Evolutionary conservation across 2,113 vertebrate genomes (phyloP).

Genomic region (Albula glossodonta): DNA sequence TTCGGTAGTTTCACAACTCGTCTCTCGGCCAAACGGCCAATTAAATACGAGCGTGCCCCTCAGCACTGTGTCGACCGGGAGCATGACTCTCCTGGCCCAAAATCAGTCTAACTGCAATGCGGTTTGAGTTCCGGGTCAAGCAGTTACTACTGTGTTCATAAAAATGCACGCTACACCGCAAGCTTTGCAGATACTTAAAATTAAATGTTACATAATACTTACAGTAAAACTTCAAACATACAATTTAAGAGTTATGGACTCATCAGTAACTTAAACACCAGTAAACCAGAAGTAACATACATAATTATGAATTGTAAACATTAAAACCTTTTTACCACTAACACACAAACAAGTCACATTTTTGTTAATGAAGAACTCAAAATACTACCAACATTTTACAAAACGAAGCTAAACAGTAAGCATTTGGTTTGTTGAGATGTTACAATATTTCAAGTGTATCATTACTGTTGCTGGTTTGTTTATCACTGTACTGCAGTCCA

Average conservation of each 20-base stretch:
- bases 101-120: not conserved
- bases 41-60: conserved; percentile 68
- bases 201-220: too few relatives aligned
- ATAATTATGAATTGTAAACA: too few relatives aligned
- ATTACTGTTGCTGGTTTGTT: not conserved
- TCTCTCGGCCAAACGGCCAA: conserved; percentile 60
- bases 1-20: conserved; percentile 72
- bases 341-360: too few relatives aligned
- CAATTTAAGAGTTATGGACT: not conserved
- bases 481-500: too few relatives aligned
- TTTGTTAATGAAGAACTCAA: too few relatives aligned
- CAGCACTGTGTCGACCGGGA: conserved; percentile 63
- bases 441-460: not conserved
- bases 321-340: too few relatives aligned
- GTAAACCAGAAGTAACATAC: too few relatives aligned
- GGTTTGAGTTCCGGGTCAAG: not conserved
- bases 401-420: too few relatives aligned
- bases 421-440: too few relatives aligned
- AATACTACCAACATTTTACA: too few relatives aligned
- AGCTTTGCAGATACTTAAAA: not conserved
- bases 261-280: too few relatives aligned
- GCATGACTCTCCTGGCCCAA: not conserved
- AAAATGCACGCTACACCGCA: not conserved
- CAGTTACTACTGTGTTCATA: not conserved
- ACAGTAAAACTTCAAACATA: not conserved